Percentiles rank a stretch among this genome's conserved stretches.
These are phyloP conservation scores for Danio jaintianensis DNA, from an alignment of 2,797 vertebrate species.

Conservation along the genomic window DNA sequence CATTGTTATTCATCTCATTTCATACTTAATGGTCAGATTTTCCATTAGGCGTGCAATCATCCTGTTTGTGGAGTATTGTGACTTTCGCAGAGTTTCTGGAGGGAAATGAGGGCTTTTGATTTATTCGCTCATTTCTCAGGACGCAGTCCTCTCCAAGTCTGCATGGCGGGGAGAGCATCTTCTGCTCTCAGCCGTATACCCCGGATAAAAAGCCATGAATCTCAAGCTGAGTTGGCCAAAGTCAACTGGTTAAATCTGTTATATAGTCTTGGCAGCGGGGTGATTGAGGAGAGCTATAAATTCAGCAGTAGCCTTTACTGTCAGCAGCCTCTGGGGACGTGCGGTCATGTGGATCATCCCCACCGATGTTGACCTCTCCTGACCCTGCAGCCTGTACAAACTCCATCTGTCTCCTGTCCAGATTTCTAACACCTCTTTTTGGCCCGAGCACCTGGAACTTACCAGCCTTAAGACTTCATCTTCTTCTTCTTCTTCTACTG, in stretches of 20 bases:
- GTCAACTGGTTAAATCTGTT: conserved; percentile 63
- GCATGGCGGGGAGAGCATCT: conserved; percentile 55
- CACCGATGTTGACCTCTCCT: conserved; percentile 24
- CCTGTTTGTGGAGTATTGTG: conserved; percentile 48
- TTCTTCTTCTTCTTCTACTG: conserved; percentile 21
- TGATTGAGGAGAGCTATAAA: conserved; percentile 61
- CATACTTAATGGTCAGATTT: conserved; percentile 60
- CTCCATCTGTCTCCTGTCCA: conserved; percentile 45
- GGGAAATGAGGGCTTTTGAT: conserved; percentile 56
- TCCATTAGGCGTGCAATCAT: conserved; percentile 53
- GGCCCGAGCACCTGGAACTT: conserved; percentile 53
- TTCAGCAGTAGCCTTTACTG: conserved; percentile 56
- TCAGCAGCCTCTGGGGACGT: conserved; percentile 46
- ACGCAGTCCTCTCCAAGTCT: conserved; percentile 50
- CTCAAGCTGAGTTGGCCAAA: conserved; percentile 60
- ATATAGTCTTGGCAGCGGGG: conserved; percentile 57
- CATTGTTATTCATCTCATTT: conserved; percentile 58
- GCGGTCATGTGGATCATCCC: conserved; percentile 50
- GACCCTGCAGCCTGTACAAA: conserved; percentile 11
- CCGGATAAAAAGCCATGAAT: conserved; percentile 59
- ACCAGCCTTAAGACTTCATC: conserved; percentile 31
- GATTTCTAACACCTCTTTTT: conserved; percentile 36
- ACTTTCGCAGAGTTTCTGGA: conserved; percentile 53
- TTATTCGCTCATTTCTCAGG: conserved; percentile 58
- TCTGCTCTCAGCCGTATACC: conserved; percentile 50